phyloP scores from a whole-genome alignment of 2,888 invertebrate genomes.

The Spilosoma lubricipeda region DNA sequence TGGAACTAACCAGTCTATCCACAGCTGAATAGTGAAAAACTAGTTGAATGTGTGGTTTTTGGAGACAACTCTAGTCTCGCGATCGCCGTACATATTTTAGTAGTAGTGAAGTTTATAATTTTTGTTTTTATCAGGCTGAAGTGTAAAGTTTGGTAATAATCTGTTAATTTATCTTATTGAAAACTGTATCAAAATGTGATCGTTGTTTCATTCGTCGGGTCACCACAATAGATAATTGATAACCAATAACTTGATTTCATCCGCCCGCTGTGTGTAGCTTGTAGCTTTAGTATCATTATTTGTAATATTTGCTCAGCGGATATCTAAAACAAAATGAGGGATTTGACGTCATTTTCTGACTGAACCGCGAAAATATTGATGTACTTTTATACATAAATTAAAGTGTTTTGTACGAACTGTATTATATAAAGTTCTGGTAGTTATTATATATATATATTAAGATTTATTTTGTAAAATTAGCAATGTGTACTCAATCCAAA shows the following conservation, averaged over 20 bases:
- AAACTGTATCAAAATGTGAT: background rate
- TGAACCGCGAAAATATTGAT: slow-evolving; percentile 62
- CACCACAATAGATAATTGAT: background rate
- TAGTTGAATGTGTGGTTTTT: background rate
- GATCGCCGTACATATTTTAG: background rate
- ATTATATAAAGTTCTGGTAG: slow-evolving; percentile 45
- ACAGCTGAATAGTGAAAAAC: background rate
- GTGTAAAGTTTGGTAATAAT: no score
- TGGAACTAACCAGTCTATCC: background rate
- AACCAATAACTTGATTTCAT: background rate
- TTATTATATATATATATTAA: slow-evolving; percentile 25
- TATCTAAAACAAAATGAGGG: slow-evolving; percentile 32
- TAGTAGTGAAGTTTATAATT: no score
- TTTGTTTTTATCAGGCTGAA: no score
- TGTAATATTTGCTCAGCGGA: slow-evolving; percentile 17
- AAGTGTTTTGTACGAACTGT: slow-evolving; percentile 59
- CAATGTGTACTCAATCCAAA: slow-evolving; percentile 79
- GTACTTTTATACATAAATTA: slow-evolving; percentile 61
- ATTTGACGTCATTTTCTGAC: slow-evolving; percentile 56
- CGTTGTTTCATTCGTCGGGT: no score
- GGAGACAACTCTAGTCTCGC: background rate
- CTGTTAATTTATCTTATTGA: background rate
- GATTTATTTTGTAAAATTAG: slow-evolving; percentile 59
- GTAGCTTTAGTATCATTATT: slow-evolving; percentile 8
- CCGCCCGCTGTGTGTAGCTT: slow-evolving; percentile 2